Base-by-base conservation (phyloP, 2,888 invertebrate species). In the Lasioglossum zephyrum region DNA sequence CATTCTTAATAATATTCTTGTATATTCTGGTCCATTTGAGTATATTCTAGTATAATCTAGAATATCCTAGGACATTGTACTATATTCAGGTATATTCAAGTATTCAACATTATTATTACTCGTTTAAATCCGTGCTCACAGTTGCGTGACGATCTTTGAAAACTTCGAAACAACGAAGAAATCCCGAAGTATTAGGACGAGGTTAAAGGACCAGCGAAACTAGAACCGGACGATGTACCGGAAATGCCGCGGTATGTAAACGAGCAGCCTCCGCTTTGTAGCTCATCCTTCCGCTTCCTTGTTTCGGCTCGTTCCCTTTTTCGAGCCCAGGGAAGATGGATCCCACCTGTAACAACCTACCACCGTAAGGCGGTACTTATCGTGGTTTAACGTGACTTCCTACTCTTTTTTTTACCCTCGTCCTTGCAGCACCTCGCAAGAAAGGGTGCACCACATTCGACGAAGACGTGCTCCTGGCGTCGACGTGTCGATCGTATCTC, bases 381-480 rank as follows among this genome's bases (percentile, higher is more conserved):
- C 86, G 63, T 26, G 73, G 82, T 79, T 85, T 86, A 85, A 86
- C 85, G 81, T 73, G 79, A 78, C 79, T 75, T 76, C 73, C 70
- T 63, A 41, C 49, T 74, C 41, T 41, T 22, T 60, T 60, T 60
- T 60, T 47, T 26, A 3, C 31, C 22, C 39, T 18, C 49, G 16
- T n/a, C n/a, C 70, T 39, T 26, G 6, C 44, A 16, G 13, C 44
- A 9, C n/a, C 5, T 41, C 4, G 9, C 41, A 36, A 36, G 36
- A 36, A 39, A 41, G n/a, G 11, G 70, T 26, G 47, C 9, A 5
- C 31, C 4, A 16, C 18, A 44, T 73, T 31, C 73, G 31, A 6
- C 31, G 44, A 73, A 47, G 47, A 70, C 70, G 70, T 44, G 70
- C n/a, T 31, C 36, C 66, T 22, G 36, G 47, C 47, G 78, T 83